A percentile compares a stretch with the other conserved stretches of the same genome.
Conservation (phyloP, 1,140 invertebrate species). For the Caenorhabditis latens region DNA sequence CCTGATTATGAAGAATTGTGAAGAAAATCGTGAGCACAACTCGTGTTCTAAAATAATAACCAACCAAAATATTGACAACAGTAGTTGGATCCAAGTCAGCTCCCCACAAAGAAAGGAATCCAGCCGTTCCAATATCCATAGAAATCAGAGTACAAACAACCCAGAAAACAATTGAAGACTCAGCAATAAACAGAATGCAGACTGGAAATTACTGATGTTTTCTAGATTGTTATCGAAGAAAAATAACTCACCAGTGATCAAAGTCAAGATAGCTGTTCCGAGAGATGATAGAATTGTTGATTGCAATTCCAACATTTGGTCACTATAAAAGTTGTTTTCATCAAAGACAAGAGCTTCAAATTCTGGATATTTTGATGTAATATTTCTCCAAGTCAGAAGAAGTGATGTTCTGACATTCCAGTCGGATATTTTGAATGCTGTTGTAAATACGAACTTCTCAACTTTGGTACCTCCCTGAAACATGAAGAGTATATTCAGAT, state of each 20-base stretch:
- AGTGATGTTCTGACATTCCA: conserved; percentile 76
- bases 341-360: conserved; percentile 76
- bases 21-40: background rate
- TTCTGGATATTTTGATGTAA: conserved; percentile 74
- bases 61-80: conserved; percentile 77
- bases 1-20: background rate
- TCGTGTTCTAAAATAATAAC: background rate
- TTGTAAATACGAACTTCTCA: conserved; percentile 76
- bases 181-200: conserved; percentile 76
- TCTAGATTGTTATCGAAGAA: background rate
- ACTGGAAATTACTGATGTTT: conserved; percentile 61
- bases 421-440: conserved; percentile 76
- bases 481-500: background rate
- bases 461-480: conserved; percentile 74
- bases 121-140: conserved; percentile 77
- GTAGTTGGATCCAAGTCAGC: conserved; percentile 75
- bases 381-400: conserved; percentile 75
- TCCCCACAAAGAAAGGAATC: conserved; percentile 77
- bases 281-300: conserved; percentile 73
- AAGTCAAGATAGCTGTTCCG: conserved; percentile 76
- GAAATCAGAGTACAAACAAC: conserved; percentile 76
- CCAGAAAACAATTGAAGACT: conserved; percentile 76
- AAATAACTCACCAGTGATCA: conserved; percentile 65
- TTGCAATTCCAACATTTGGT: conserved; percentile 75
- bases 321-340: conserved; percentile 78